Evolutionary conservation across 2,797 vertebrate species (phyloP), one percentile per base, ranked within the genome.

Genomic region (Acanthornis magna): DNA sequence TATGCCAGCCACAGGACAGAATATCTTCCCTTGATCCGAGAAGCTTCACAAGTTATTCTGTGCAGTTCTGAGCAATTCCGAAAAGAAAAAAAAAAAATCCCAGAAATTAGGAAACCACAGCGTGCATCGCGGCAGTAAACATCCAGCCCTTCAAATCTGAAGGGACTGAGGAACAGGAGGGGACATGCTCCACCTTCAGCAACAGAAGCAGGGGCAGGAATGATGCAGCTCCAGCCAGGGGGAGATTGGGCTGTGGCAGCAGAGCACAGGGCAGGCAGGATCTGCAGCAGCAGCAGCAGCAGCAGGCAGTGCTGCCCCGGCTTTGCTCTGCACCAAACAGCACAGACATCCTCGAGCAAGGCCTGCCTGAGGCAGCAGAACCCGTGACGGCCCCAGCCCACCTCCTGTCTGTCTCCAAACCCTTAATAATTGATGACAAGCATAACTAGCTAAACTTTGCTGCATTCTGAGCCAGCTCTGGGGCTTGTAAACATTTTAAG

Each of bases 341-440:
- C 75, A 74, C 58, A 70, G 48, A 34, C 47, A 58, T 40, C 62
- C 55, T 25, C 86, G 62, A 76, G 87, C 50, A 51, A 83, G 86
- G n/a, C 50, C 74, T 72, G 86, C 84, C 92, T 85, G 57, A 94
- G 84, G 90, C 93, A 91, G 54, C 30, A 83, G 73, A 77, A 86
- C 67, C 40, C 2, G 0, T 70, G 84, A 87, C 26, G 27, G 62
- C 70, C 27, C 20, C 62, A 72, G 70, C 36, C 79, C 62, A 68
- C 20, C 79, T 89, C 89, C 58, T 62, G 70, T 66, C 76, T 80
- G 29, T 70, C 83, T 86, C 51, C 63, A 85, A 70, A 67, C 25
- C 63, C 42, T 84, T 94, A 94, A 94, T 74, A 66, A 73, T 16
- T 89, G 71, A 66, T 90, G 88, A 93, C 85, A 89, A 82, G 91